phyloP scores from a whole-genome alignment of 2,888 invertebrate species.

The Mythimna albipuncta region DNA sequence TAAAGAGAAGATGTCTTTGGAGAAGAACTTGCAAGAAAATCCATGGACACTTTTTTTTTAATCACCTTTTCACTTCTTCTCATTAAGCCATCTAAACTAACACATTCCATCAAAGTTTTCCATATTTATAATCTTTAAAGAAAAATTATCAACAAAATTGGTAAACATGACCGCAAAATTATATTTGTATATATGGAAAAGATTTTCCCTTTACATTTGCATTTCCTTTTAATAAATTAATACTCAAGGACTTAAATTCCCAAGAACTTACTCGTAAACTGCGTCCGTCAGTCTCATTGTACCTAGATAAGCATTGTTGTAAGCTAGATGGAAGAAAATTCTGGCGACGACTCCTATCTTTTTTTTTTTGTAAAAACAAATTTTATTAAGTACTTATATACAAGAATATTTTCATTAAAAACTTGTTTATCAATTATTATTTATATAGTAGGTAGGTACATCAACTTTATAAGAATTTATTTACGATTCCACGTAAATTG shows the following conservation, averaged over 20 bases:
- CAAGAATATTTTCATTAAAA: not conserved
- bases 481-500: not conserved
- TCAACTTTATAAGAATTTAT: not conserved
- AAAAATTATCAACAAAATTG: not conserved
- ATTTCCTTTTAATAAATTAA: constrained; percentile 57
- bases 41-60: no score
- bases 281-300: constrained; percentile 24
- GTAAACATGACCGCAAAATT: constrained; percentile 28
- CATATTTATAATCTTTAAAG: no score
- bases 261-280: constrained; percentile 3
- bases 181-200: constrained; percentile 31
- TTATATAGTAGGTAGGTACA: not conserved
- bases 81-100: no score
- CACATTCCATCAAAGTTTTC: no score
- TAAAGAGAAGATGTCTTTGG: no score
- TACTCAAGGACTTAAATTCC: constrained; percentile 17
- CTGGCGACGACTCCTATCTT: not conserved
- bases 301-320: constrained; percentile 37
- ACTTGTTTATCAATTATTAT: not conserved
- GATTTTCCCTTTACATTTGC: constrained; percentile 39
- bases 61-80: no score
- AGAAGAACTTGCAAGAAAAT: no score
- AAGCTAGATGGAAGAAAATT: constrained; percentile 29
- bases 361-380: no score
- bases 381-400: no score